These are phyloP conservation scores for Drosophila dunni DNA, from an alignment of 1,140 invertebrate species.

Conservation along the genomic window DNA sequence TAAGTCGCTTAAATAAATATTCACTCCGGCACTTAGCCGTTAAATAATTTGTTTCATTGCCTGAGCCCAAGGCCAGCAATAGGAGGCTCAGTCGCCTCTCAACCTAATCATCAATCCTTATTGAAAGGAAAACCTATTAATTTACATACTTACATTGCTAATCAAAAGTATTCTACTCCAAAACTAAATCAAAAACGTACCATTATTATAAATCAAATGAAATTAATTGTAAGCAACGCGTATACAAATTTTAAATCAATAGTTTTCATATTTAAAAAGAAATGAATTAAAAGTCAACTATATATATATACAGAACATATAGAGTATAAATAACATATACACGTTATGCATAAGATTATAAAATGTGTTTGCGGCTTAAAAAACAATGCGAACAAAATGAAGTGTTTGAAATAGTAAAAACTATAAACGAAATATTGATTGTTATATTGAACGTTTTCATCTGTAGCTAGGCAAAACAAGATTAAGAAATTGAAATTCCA, in stretches of 20 bases:
- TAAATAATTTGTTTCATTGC: too few relatives aligned
- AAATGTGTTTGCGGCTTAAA: slow-evolving; percentile 27
- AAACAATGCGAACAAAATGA: slow-evolving; percentile 49
- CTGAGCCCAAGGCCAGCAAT: too few relatives aligned
- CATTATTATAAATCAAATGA: slow-evolving; percentile 38
- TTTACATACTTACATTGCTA: slow-evolving; percentile 27
- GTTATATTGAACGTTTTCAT: slow-evolving; percentile 71
- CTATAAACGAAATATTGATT: slow-evolving; percentile 51
- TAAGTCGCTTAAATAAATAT: too few relatives aligned
- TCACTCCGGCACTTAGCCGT: too few relatives aligned
- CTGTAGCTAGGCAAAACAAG: slow-evolving; percentile 72
- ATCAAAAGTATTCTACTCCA: slow-evolving; percentile 34
- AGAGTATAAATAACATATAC: slow-evolving; percentile 16
- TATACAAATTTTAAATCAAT: slow-evolving; percentile 74
- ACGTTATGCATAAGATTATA: not conserved
- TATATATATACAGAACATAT: slow-evolving; percentile 22
- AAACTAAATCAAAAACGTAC: slow-evolving; percentile 51
- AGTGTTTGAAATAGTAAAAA: slow-evolving; percentile 48
- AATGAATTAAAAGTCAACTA: slow-evolving; percentile 29
- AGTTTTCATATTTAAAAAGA: slow-evolving; percentile 65
- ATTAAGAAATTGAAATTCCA: slow-evolving; percentile 66
- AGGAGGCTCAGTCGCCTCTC: too few relatives aligned
- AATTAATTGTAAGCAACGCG: slow-evolving; percentile 59
- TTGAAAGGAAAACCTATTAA: too few relatives aligned
- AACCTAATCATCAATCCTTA: too few relatives aligned